Base-by-base conservation (phyloP, 2,797 vertebrate species). In the Smutsia gigantea region DNA sequence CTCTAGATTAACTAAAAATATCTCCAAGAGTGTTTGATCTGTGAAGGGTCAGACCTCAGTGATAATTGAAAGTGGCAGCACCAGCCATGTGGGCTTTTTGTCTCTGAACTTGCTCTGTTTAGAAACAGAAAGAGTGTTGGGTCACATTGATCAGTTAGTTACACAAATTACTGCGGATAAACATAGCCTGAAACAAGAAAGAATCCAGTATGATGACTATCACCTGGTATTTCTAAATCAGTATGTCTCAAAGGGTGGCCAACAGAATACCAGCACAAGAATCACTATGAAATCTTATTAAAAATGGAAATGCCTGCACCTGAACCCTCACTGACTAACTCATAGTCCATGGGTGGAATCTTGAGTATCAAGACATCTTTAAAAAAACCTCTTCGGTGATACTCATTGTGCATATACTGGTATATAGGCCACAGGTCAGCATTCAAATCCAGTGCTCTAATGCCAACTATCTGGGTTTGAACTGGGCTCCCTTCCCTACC, bases 1-100 rank as follows among this genome's bases (percentile, higher is more conserved):
- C 27, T 94, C 29, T 53, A 92, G 72, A 95, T 93, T 96, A 96
- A 97, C 97, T 96, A 97, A 92, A 90, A 95, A 92, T 86, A 93
- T 64, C 66, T 81, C 90, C 87, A 71, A 96, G 97, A 96, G 23
- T 53, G 7, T 64, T 53, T 92, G 29, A 93, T 95, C 63, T 88
- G 21, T 72, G 79, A 94, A 93, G 51, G 74, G 63, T 88, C 46
- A 68, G 14, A 87, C 21, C n/a, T 97, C 86, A 87, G 72, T 78
- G 23, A 42, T 95, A 92, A 97, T 94, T 97, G 0, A 95, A 97
- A 98, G 97, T 66, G 90, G 86, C 51, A 94, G 29, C 7, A 49
- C 87, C 61, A 97, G 74, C 84, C 39, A 71, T 19, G 25, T 94
- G 74, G 17, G 64, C 75, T 66, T 97, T 82, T 87, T 96, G 42